phyloP scores from a whole-genome alignment of 2,113 vertebrate genomes.

The Crocuta crocuta region DNA sequence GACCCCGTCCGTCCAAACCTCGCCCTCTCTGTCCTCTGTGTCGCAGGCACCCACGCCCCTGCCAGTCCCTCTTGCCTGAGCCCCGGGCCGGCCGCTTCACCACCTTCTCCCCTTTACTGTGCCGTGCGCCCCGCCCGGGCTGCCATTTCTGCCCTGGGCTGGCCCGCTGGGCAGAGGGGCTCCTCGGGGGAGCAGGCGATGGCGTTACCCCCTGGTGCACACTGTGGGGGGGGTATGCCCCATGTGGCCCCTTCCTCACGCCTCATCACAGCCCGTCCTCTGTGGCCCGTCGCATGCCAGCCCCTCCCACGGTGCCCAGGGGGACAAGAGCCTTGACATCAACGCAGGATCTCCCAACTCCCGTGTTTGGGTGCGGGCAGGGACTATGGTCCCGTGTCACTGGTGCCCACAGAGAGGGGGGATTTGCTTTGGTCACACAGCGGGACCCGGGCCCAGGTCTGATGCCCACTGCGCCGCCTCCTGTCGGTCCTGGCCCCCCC shows the following conservation, averaged over 20 bases:
- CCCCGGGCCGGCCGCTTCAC: background rate
- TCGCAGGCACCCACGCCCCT: background rate
- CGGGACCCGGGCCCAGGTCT: background rate
- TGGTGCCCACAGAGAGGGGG: background rate
- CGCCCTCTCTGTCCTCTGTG: accelerated
- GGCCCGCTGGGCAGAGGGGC: background rate
- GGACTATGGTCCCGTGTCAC: accelerated
- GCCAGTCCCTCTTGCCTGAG: background rate
- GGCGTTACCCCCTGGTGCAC: no score
- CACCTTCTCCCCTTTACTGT: background rate
- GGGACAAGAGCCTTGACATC: accelerated
- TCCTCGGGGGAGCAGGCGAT: background rate
- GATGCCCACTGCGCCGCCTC: accelerated
- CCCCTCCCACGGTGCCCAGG: accelerated
- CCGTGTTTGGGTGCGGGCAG: background rate
- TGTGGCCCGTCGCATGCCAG: background rate
- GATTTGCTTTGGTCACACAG: background rate
- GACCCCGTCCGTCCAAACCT: no score
- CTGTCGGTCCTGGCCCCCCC: background rate
- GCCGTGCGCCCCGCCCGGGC: accelerated
- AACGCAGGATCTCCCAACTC: background rate
- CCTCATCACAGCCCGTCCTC: background rate
- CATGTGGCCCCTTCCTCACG: background rate
- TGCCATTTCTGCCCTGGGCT: accelerated
- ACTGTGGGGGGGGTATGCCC: background rate